Conservation (phyloP, 1,140 invertebrate genomes). For the Pararge aegeria region DNA sequence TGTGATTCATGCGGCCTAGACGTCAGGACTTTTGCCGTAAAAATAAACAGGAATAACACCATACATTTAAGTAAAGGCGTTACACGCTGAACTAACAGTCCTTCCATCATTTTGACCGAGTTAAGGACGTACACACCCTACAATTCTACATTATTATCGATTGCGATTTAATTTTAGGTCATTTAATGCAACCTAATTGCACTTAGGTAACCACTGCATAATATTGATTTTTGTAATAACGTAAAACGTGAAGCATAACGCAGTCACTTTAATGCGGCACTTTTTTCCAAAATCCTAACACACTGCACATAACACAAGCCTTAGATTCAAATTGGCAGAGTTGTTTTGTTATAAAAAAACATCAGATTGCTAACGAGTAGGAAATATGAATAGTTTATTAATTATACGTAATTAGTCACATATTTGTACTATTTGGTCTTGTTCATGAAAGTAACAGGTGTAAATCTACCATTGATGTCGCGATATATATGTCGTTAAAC, state of each 20-base stretch:
- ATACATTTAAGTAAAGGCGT: conserved; percentile 67
- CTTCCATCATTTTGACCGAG: conserved; percentile 53
- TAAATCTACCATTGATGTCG: background rate
- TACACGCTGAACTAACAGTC: conserved; percentile 58
- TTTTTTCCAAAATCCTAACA: conserved; percentile 12
- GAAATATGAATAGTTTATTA: conserved; percentile 21
- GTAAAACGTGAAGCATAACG: conserved; percentile 4
- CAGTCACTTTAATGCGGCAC: conserved; percentile 20
- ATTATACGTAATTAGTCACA: conserved; percentile 29
- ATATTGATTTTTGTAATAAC: conserved; percentile 60
- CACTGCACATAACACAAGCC: conserved; percentile 10
- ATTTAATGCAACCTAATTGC: conserved; percentile 47
- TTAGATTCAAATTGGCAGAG: background rate
- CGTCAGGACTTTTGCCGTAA: conserved; percentile 69
- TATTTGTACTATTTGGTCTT: conserved; percentile 29
- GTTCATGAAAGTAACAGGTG: background rate
- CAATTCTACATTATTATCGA: conserved; percentile 24
- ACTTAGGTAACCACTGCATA: conserved; percentile 62
- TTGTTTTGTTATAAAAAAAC: conserved; percentile 12
- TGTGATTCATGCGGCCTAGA: conserved; percentile 61
- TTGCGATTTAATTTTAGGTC: conserved; percentile 28
- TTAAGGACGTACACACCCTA: conserved; percentile 1
- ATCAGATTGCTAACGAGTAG: background rate
- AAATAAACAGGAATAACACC: conserved; percentile 68
- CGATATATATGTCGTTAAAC: conserved; percentile 2